phyloP scores from a whole-genome alignment of 2,113 vertebrate genomes.

The Pterocles orientalis region DNA sequence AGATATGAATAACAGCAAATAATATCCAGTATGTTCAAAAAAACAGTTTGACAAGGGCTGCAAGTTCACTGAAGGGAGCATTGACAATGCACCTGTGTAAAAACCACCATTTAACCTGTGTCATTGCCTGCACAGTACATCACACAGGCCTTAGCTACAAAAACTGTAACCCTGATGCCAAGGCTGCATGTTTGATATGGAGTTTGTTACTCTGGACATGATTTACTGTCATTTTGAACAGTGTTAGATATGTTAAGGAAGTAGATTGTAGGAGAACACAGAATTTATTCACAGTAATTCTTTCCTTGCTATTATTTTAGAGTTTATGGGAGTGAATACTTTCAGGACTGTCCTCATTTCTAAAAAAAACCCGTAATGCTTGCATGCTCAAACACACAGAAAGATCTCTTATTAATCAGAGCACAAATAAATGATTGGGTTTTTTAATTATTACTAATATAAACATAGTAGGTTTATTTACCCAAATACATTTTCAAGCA shows the following conservation, averaged over 20 bases:
- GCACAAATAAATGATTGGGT: neutral
- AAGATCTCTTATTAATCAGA: neutral
- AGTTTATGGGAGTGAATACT: neutral
- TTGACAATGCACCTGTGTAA: accelerated
- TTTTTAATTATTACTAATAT: neutral
- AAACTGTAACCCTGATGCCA: neutral
- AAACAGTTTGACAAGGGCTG: neutral
- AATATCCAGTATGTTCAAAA: neutral
- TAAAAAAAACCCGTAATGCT: neutral
- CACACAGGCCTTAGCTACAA: accelerated
- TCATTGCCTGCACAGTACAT: neutral
- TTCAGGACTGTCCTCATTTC: neutral
- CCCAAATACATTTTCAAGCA: neutral
- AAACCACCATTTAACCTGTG: neutral
- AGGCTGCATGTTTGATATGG: neutral
- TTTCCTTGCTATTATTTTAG: neutral
- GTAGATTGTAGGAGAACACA: neutral
- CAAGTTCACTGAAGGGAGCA: neutral
- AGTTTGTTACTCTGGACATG: neutral
- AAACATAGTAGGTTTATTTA: neutral
- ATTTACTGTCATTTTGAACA: neutral
- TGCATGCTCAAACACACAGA: neutral
- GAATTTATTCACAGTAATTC: neutral
- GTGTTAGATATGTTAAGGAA: neutral
- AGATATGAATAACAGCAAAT: neutral